Evolutionary conservation across 2,797 vertebrate genomes (phyloP).

Genomic region (Ficedula albicollis): DNA sequence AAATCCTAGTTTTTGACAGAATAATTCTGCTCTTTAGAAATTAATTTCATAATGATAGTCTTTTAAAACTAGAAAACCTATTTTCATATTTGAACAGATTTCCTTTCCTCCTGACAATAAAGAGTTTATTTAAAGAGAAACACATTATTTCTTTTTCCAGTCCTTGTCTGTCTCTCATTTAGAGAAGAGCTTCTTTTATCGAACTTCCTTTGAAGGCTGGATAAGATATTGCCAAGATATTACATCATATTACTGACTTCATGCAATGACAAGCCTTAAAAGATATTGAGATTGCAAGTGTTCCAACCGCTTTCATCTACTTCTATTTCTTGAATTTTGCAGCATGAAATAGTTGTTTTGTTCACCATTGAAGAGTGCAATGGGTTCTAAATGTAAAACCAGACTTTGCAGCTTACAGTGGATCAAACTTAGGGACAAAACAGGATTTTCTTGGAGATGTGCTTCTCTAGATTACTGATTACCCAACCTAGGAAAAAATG

Average conservation of each 20-base stretch:
- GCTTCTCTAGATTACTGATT: background rate
- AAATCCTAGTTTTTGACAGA: background rate
- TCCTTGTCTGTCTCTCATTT: background rate
- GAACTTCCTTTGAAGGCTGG: background rate
- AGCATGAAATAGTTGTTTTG: background rate
- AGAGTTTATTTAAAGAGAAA: background rate
- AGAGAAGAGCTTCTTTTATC: background rate
- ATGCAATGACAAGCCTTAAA: background rate
- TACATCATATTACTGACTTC: background rate
- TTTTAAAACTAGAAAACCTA: background rate
- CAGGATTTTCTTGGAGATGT: background rate
- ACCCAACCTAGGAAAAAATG: background rate
- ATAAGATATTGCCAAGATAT: background rate
- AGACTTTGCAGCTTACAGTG: background rate
- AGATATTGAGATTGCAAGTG: background rate
- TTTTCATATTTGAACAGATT: background rate
- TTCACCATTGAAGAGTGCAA: background rate
- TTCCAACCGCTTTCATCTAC: background rate
- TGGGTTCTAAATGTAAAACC: background rate
- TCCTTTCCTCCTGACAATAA: background rate
- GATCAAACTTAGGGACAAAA: background rate
- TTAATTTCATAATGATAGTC: conserved; percentile 12
- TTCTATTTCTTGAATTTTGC: background rate
- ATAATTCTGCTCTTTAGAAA: background rate
- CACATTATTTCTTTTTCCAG: background rate